Conservation (phyloP, 2,797 vertebrate genomes). For the Xenopus petersii region DNA sequence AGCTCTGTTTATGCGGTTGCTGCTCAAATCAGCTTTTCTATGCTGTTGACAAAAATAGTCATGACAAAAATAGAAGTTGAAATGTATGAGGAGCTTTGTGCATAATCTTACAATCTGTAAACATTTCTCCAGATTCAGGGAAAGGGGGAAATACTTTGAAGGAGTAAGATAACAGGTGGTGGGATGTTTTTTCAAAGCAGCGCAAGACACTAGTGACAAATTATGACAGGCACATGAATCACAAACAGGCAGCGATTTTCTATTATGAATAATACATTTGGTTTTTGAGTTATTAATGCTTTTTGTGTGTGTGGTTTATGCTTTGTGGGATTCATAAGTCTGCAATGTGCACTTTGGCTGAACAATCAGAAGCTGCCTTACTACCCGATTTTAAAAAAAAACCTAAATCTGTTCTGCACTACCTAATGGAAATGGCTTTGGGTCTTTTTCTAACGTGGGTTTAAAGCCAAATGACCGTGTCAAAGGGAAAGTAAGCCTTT, state of each 20-base stretch:
- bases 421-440: too few species aligned
- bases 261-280: slow-evolving; percentile 40
- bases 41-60: slow-evolving; percentile 6
- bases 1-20: neutral
- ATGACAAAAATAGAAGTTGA: slow-evolving; percentile 22
- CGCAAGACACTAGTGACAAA: slow-evolving; percentile 37
- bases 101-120: slow-evolving; percentile 36
- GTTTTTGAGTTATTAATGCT: slow-evolving; percentile 10
- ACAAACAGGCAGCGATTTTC: slow-evolving; percentile 18
- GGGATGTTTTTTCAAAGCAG: slow-evolving; percentile 24
- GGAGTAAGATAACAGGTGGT: slow-evolving; percentile 35
- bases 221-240: slow-evolving; percentile 43
- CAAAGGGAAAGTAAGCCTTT: too few species aligned
- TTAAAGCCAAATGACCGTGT: too few species aligned
- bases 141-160: slow-evolving; percentile 38
- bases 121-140: slow-evolving; percentile 32
- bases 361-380: neutral
- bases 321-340: slow-evolving; percentile 10
- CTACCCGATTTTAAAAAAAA: too few species aligned
- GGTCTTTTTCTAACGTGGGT: too few species aligned
- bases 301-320: slow-evolving; percentile 16
- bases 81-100: slow-evolving; percentile 11
- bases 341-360: slow-evolving; percentile 6
- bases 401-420: too few species aligned
- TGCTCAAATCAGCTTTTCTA: neutral